These are phyloP conservation scores for Falco berigora DNA, from an alignment of 2,797 vertebrate genomes.

Conservation along the genomic window DNA sequence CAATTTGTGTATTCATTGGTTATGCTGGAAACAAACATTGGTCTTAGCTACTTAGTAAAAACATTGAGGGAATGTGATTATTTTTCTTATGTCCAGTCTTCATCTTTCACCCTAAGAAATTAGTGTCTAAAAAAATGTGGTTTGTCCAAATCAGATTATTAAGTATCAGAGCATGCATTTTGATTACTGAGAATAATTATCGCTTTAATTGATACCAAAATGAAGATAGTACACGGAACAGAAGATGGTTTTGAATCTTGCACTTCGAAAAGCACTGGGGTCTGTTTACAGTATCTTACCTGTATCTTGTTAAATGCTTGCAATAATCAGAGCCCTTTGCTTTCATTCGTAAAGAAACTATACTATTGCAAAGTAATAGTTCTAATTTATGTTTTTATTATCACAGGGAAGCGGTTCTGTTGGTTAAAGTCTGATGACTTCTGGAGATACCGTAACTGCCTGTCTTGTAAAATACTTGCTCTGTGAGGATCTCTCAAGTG, in stretches of 20 bases:
- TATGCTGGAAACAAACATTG: not conserved
- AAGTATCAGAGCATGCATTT: not conserved
- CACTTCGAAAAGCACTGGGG: not conserved
- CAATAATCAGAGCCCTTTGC: not conserved
- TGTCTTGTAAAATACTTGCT: not conserved
- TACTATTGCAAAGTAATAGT: not conserved
- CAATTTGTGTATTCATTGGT: not conserved
- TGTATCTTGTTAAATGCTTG: not conserved
- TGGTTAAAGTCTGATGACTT: not conserved
- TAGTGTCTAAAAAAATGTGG: not conserved
- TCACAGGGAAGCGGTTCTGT: not conserved
- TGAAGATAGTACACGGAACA: not conserved
- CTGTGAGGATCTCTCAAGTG: not conserved
- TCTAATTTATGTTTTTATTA: not conserved
- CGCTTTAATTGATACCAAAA: not conserved
- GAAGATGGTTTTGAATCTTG: not conserved
- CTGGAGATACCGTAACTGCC: not conserved
- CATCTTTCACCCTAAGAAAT: not conserved
- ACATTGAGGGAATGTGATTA: not conserved
- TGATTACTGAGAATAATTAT: not conserved
- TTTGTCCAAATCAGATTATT: not conserved
- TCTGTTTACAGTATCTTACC: not conserved
- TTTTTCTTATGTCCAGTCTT: not conserved
- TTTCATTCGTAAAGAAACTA: not conserved
- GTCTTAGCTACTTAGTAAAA: not conserved